Evolutionary conservation across 2,888 invertebrate species (phyloP).

Genomic region (Morpho achilles): DNA sequence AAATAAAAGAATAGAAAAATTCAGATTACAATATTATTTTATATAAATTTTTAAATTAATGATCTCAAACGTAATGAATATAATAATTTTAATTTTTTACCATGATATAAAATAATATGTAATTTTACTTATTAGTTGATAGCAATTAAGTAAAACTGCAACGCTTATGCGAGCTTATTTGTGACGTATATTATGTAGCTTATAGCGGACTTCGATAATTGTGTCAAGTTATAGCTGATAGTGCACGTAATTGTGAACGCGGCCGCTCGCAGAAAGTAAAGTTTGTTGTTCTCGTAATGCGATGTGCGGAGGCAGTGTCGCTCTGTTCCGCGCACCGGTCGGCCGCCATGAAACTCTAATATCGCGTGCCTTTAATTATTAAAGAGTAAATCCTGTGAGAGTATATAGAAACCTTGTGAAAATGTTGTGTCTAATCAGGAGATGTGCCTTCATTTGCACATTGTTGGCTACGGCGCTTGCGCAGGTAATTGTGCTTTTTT

Average conservation of each 20-base stretch:
- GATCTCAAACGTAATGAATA: not conserved
- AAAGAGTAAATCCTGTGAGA: not conserved
- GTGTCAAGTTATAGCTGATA: conserved; percentile 13
- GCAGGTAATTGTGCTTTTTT: conserved; percentile 47
- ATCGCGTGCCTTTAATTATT: conserved; percentile 19
- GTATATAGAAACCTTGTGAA: conserved; percentile 30
- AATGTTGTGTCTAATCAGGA: conserved; percentile 56
- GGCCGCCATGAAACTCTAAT: conserved; percentile 62
- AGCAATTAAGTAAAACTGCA: not conserved
- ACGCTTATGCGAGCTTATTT: not conserved
- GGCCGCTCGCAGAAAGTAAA: conserved; percentile 68
- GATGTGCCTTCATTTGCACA: conserved; percentile 46
- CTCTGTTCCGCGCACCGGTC: conserved; percentile 57
- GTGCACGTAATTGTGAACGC: conserved; percentile 47
- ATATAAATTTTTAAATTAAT: no score
- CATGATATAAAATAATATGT: no score
- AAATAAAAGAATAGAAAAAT: no score
- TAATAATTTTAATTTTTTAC: no score
- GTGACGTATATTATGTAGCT: conserved; percentile 2
- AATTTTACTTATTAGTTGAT: not conserved
- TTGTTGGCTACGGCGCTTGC: conserved; percentile 49
- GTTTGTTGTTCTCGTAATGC: conserved; percentile 55
- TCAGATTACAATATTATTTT: no score
- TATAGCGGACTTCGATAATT: conserved; percentile 3
- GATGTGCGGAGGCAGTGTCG: conserved; percentile 54